Conservation (phyloP, 2,113 vertebrate species). For the Hemibagrus wyckioides region DNA sequence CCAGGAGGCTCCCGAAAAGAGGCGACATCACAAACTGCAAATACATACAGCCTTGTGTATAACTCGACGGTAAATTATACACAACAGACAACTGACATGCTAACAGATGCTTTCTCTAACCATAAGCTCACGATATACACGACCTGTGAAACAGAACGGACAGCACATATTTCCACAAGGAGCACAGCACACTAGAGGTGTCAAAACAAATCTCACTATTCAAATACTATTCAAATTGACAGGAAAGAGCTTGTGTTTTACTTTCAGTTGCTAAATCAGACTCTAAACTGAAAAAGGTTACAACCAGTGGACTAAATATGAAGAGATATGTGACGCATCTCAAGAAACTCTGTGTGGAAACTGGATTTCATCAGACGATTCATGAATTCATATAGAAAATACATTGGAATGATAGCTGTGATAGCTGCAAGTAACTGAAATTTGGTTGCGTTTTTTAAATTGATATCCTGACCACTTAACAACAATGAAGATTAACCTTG, state of each 20-base stretch:
- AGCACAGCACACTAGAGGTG: neutral
- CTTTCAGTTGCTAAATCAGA: neutral
- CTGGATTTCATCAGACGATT: neutral
- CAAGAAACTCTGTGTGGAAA: neutral
- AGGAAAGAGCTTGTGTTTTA: neutral
- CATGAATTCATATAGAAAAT: neutral
- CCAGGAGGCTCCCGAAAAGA: neutral
- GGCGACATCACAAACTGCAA: neutral
- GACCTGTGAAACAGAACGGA: neutral
- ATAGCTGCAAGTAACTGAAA: neutral
- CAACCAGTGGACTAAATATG: neutral
- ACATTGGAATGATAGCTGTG: neutral
- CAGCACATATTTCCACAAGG: neutral
- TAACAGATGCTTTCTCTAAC: neutral
- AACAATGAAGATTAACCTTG: neutral
- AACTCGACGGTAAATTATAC: neutral
- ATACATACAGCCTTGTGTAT: neutral
- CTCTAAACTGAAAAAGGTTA: neutral
- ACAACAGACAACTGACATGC: neutral
- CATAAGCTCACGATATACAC: neutral
- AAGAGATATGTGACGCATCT: neutral
- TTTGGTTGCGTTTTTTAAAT: neutral
- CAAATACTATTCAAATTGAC: neutral
- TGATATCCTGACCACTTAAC: neutral
- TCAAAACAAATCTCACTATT: constrained; percentile 5